phyloP scores from a whole-genome alignment of 2,888 invertebrate species.

The Spilarctia lutea region DNA sequence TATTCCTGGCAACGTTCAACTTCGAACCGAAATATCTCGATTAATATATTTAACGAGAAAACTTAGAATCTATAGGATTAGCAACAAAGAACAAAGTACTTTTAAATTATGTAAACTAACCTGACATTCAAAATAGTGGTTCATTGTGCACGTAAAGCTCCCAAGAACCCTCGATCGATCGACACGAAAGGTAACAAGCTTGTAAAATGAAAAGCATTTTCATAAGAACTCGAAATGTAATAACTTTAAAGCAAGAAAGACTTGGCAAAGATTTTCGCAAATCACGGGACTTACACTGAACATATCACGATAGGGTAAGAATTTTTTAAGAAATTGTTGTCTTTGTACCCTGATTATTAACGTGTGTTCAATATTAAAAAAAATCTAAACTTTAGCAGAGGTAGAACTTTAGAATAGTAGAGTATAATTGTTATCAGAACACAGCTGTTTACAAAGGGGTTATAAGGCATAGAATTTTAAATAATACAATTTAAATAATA shows the following conservation, averaged over 20 bases:
- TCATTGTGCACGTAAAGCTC: background rate
- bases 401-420: background rate
- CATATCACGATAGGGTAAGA: constrained; percentile 17
- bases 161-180: background rate
- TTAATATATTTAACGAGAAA: constrained; percentile 42
- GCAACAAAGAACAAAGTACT: background rate
- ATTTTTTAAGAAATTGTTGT: too few relatives aligned
- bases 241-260: constrained; percentile 49
- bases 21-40: constrained; percentile 56
- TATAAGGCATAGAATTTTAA: too few relatives aligned
- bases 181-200: constrained; percentile 42
- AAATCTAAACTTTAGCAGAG: background rate
- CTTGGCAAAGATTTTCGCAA: constrained; percentile 44
- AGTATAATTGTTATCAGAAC: background rate
- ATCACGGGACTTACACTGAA: constrained; percentile 29
- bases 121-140: background rate
- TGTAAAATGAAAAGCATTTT: constrained; percentile 52
- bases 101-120: background rate
- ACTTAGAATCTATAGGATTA: constrained; percentile 5
- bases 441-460: background rate
- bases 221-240: constrained; percentile 39
- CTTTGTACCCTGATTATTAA: too few relatives aligned
- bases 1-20: constrained; percentile 54
- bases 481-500: too few relatives aligned
- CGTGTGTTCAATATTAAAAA: background rate